Conservation (phyloP, 2,797 vertebrate species). For the Gobionotothen gibberifrons region DNA sequence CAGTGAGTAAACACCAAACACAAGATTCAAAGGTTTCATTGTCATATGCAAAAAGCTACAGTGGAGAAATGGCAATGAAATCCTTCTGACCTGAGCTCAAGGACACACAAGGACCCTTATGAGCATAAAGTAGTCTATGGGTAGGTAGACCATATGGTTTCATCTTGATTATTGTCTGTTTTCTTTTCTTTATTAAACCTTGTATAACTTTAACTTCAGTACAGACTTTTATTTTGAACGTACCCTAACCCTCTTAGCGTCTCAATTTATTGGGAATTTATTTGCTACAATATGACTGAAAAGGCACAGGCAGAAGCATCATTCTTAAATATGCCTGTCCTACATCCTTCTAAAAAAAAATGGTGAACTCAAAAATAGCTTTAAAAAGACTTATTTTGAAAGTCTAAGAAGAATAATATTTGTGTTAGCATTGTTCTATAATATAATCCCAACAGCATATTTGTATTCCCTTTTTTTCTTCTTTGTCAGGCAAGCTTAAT, state of each 20-base stretch:
- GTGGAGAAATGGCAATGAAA: too few species aligned
- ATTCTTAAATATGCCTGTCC: background rate
- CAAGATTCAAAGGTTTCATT: too few species aligned
- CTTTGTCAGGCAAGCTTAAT: background rate
- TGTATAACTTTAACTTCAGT: too few species aligned
- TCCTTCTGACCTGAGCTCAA: too few species aligned
- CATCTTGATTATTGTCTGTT: too few species aligned
- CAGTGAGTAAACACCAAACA: constrained; percentile 77
- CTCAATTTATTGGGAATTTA: too few species aligned
- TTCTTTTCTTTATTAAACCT: too few species aligned
- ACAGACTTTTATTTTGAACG: too few species aligned
- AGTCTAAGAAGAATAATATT: background rate
- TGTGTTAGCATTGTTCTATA: background rate
- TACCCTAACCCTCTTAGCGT: too few species aligned
- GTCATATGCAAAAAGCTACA: too few species aligned
- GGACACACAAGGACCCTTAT: background rate
- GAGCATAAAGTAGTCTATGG: background rate
- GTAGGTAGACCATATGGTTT: too few species aligned
- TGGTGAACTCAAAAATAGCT: background rate
- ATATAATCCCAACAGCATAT: background rate
- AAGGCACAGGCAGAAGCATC: background rate
- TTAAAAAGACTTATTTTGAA: background rate
- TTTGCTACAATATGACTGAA: background rate
- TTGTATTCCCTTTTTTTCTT: background rate
- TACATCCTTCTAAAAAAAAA: background rate